Base-by-base conservation (phyloP, 2,797 vertebrate genomes). In the Pseudochaenichthys georgianus region DNA sequence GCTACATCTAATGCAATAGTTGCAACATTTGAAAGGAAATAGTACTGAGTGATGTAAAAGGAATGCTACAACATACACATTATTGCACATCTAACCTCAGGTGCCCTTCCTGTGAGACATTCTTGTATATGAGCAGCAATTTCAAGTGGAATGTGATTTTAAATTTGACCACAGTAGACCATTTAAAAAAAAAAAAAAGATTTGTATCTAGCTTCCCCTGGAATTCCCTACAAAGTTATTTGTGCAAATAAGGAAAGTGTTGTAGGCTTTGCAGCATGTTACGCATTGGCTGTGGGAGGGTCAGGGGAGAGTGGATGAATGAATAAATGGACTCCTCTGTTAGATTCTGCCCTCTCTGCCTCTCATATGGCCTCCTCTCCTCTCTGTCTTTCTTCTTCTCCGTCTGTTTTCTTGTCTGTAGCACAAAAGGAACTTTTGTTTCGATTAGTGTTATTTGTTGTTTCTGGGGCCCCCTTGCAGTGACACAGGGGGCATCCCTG, bases 351-450 rank as follows among this genome's bases (percentile, higher is more conserved):
- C 45, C 23, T 65, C 63, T 66, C 62, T 17, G 17, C 50, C 12
- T 42, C 16, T 53, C 64, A 17, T 51, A 10, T 50, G 16, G 42
- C 63, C 53, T 47, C 12, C 52, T 62, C 46, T 48, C 34, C 23
- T 71, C 50, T 61, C 59, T 57, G 23, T 38, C 34, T 38, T 38
- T 38, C 34, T 38, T 38, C 34, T 38, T 38, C 34, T 70, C 13
- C 13, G 4, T 34, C 5, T 66, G 63, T 54, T 57, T 76, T 78
- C 54, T 57, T 54, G 17, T 52, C 55, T 59, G 31, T 3, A 57
- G 73, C 80, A 84, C 85, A 88, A 85, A 70, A 85, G 78, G 85
- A 86, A 77, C 77, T 73, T 73, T 78, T 87, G 75, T 89, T 82
- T 77, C 62, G 75, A 10, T 77, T 63, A 2, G 42, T 28, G 47